Conservation (phyloP, 2,797 vertebrate species). For the Pangasius larnaudii region DNA sequence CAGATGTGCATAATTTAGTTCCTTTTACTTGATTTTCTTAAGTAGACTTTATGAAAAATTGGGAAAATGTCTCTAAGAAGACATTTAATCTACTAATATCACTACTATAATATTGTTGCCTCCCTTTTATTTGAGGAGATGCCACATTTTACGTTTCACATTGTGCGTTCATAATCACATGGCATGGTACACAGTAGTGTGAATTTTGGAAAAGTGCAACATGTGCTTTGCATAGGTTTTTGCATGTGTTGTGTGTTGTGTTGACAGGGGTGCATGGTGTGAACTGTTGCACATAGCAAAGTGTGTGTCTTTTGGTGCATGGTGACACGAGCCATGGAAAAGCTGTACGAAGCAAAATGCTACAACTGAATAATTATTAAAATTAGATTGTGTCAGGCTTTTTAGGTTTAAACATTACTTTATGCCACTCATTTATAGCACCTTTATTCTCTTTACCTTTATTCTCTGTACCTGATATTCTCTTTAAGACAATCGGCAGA, state of each 20-base stretch:
- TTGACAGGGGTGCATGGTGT: not conserved
- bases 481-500: not conserved
- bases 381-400: not conserved
- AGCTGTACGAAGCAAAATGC: not conserved
- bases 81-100: not conserved
- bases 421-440: not conserved
- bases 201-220: not conserved
- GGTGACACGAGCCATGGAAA: not conserved
- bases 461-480: too few species aligned
- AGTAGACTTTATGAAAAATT: not conserved
- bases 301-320: not conserved
- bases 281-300: not conserved
- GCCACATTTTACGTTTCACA: not conserved
- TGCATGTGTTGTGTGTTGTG: not conserved
- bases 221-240: not conserved
- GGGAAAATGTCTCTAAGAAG: not conserved
- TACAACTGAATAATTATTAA: not conserved
- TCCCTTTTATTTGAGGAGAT: not conserved
- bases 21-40: not conserved
- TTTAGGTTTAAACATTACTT: not conserved
- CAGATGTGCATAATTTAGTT: not conserved
- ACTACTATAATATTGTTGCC: not conserved
- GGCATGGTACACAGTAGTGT: not conserved
- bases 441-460: not conserved
- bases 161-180: not conserved